Evolutionary conservation across 2,113 vertebrate genomes (phyloP), one percentile per base, ranked within the genome.

Genomic region (Furnarius figulus): DNA sequence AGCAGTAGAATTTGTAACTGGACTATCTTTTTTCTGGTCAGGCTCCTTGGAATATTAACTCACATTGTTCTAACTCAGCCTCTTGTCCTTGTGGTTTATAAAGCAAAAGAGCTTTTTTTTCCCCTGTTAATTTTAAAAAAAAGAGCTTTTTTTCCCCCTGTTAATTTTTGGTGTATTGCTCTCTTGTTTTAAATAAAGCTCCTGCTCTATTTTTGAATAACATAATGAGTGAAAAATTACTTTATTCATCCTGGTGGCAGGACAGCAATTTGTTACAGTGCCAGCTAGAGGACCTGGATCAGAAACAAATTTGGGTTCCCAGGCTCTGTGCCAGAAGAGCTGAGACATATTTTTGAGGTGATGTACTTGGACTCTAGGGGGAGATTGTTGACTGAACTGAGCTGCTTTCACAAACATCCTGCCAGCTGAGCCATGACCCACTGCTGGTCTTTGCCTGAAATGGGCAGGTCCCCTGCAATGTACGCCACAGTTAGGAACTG

Each of bases 301-400:
- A 89, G 84, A 88, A 93, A 82, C 77, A 96, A 93, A 95, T 90
- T 95, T 96, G 91, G 93, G 95, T 95, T 96, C 96, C 90, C 95
- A 97, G 96, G 94, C 94, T 95, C 21, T 4, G 0, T 2, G 94
- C 94, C 94, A 97, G 95, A 66, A 82, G 84, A 94, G 80, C 88
- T 80, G 94, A 96, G 90, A 96, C 93, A 93, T 96, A 95, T 89
- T 97, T 97, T 92, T 55, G 96, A 96, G 94, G 94, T 97, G 94
- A 96, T 89, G 90, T 91, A 94, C 88, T 82, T 67, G 66, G 86
- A 71, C 93, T 93, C 93, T 85, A 77, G 88, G 80, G 95, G 89
- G 53, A 92, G 71, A 91, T 91, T 91, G 87, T 93, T 90, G 81
- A 73, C 90, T 79, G 40, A 85, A 74, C 30, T 35, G 74, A 89